phyloP scores from a whole-genome alignment of 2,888 invertebrate genomes.

The Polylopha cassiicola region DNA sequence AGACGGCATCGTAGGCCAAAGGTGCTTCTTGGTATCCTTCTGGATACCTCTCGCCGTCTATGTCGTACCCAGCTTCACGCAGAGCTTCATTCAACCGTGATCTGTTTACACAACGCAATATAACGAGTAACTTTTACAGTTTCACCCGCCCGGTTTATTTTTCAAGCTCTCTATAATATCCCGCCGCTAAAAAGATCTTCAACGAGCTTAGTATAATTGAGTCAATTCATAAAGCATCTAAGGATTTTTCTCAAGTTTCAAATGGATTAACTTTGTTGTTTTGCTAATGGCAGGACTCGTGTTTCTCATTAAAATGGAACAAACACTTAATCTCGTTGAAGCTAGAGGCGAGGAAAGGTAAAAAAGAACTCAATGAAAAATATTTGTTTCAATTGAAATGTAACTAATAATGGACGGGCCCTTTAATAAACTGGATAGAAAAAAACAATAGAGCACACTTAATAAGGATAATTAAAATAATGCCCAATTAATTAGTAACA shows the following conservation, averaged over 20 bases:
- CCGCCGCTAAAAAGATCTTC: constrained; percentile 3
- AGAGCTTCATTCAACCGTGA: constrained; percentile 88
- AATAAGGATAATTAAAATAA: too few relatives aligned
- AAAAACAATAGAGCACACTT: too few relatives aligned
- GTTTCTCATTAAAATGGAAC: constrained; percentile 25
- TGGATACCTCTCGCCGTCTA: constrained; percentile 90
- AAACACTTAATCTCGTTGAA: not conserved
- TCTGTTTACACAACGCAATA: constrained; percentile 59
- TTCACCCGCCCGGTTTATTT: constrained; percentile 2
- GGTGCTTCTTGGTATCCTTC: constrained; percentile 99
- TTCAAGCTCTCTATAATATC: too few relatives aligned
- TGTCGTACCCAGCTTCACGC: constrained; percentile 88
- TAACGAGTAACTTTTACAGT: too few relatives aligned
- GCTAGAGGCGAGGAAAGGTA: not conserved
- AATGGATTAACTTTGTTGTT: constrained; percentile 1
- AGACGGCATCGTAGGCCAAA: constrained; percentile 98
- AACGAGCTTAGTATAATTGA: not conserved
- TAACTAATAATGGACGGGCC: too few relatives aligned
- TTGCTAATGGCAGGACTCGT: constrained; percentile 14
- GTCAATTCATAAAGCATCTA: constrained; percentile 1
- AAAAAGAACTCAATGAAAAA: constrained; percentile 6
- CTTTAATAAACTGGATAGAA: too few relatives aligned
- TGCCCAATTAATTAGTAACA: too few relatives aligned
- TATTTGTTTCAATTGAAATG: too few relatives aligned
- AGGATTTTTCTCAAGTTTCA: not conserved